These are phyloP conservation scores for Procambarus virginalis DNA, from an alignment of 1,140 invertebrate species.

Conservation along the genomic window DNA sequence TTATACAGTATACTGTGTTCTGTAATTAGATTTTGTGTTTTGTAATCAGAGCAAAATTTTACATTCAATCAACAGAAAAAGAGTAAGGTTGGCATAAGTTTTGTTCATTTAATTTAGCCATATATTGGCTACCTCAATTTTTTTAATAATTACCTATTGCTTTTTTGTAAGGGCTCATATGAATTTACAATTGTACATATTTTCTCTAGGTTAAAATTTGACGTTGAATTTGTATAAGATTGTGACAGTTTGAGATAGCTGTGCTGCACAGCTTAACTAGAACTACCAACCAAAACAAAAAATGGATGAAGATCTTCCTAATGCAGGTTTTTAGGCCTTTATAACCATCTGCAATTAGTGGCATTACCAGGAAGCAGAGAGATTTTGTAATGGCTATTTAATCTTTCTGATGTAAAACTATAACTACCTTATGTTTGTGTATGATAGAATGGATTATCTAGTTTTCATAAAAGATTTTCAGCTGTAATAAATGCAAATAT, in stretches of 20 bases:
- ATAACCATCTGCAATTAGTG: background rate
- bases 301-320: background rate
- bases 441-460: background rate
- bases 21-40: background rate
- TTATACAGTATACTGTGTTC: background rate
- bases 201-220: background rate
- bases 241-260: background rate
- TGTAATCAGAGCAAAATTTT: background rate
- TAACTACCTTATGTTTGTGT: background rate
- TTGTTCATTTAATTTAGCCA: background rate
- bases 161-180: background rate
- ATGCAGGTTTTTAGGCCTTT: conserved; percentile 3
- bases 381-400: background rate
- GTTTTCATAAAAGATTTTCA: background rate
- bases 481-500: background rate
- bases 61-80: background rate
- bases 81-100: background rate
- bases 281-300: background rate
- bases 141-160: background rate
- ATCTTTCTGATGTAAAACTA: background rate
- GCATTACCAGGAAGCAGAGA: background rate
- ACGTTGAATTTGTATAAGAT: background rate
- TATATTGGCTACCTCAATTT: background rate
- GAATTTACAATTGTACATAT: background rate
- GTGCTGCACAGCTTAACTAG: background rate